Evolutionary conservation across 2,113 vertebrate genomes (phyloP).

Genomic region (Crypturellus undulatus): DNA sequence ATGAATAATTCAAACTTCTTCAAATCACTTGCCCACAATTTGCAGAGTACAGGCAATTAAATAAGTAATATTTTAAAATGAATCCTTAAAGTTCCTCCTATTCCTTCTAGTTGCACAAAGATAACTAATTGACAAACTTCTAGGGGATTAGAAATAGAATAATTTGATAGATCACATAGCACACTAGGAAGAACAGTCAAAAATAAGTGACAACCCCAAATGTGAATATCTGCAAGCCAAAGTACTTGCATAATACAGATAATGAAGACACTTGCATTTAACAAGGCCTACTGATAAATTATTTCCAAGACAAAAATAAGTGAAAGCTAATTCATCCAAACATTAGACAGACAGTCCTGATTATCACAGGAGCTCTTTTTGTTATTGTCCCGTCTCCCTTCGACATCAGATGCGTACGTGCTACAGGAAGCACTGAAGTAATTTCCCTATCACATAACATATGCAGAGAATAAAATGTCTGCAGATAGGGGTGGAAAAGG

Average conservation of each 20-base stretch:
- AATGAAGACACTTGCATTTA: not conserved
- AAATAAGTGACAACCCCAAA: not conserved
- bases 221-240: not conserved
- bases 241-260: not conserved
- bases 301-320: conserved; percentile 21
- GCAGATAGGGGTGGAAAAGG: conserved; percentile 14
- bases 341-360: not conserved
- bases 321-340: not conserved
- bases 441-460: conserved; percentile 44
- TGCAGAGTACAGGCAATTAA: not conserved
- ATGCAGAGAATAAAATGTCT: not conserved
- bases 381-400: not conserved
- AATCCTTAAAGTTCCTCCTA: not conserved
- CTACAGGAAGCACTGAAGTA: not conserved
- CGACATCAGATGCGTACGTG: conserved; percentile 29
- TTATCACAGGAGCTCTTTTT: not conserved
- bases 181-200: not conserved
- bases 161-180: not conserved
- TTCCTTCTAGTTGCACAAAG: not conserved
- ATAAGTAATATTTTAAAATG: not conserved
- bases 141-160: not conserved
- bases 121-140: conserved; percentile 11
- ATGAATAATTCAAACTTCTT: conserved; percentile 28
- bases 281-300: not conserved
- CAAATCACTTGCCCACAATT: conserved; percentile 1